phyloP scores from a whole-genome alignment of 2,888 invertebrate genomes.

The Dusona sp. region DNA sequence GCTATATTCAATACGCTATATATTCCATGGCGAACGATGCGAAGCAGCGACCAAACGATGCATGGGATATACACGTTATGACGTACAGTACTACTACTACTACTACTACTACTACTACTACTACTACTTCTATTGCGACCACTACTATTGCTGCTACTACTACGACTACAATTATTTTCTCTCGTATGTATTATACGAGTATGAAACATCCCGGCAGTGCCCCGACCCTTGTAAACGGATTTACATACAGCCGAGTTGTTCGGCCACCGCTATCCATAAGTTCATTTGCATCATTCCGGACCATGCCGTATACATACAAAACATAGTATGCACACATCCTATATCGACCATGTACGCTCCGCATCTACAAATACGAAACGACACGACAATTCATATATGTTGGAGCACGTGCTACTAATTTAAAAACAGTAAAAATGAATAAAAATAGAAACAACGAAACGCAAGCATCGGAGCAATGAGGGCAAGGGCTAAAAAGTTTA shows the following conservation, averaged over 20 bases:
- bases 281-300: conserved; percentile 68
- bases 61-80: conserved; percentile 66
- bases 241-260: conserved; percentile 70
- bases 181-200: conserved; percentile 23
- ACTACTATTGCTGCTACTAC: conserved; percentile 19
- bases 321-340: conserved; percentile 12
- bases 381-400: conserved; percentile 33
- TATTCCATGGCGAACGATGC: conserved; percentile 57
- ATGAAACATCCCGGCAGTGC: conserved; percentile 64
- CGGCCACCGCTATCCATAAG: conserved; percentile 68
- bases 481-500: too few relatives aligned
- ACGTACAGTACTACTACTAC: conserved; percentile 39
- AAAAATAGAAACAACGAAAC: conserved; percentile 10
- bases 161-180: conserved; percentile 25
- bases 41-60: conserved; percentile 67
- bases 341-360: conserved; percentile 2
- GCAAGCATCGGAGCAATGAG: conserved; percentile 31
- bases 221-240: conserved; percentile 70
- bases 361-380: conserved; percentile 17
- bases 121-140: neutral
- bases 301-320: conserved; percentile 49
- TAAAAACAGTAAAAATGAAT: conserved; percentile 34
- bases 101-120: neutral
- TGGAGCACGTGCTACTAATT: conserved; percentile 51
- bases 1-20: conserved; percentile 47